Evolutionary conservation across 2,113 vertebrate genomes (phyloP).

Genomic region (Gymnobelideus leadbeateri): DNA sequence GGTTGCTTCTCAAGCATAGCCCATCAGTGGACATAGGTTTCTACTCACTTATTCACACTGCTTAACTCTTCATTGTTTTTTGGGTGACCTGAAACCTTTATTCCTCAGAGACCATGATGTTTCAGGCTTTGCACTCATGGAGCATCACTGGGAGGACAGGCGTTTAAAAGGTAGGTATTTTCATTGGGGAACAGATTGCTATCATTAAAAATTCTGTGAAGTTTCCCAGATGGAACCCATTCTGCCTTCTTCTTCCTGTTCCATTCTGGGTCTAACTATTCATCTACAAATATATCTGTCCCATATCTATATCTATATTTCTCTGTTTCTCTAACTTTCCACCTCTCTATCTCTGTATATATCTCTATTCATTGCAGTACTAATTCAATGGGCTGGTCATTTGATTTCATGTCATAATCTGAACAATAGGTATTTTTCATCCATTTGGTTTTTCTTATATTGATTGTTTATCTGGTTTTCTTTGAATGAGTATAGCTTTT

Average conservation of each 20-base stretch:
- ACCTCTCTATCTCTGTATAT: not conserved
- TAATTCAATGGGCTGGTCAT: not conserved
- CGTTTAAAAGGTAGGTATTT: not conserved
- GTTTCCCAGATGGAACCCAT: not conserved
- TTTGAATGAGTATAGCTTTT: not conserved
- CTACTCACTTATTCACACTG: not conserved
- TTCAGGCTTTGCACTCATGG: not conserved
- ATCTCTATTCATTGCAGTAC: not conserved
- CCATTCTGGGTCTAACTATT: not conserved
- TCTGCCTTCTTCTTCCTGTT: not conserved
- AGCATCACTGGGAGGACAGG: constrained; percentile 7
- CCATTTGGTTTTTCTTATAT: not conserved
- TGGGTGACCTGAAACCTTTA: not conserved
- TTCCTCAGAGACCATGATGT: not conserved
- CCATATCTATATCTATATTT: not conserved
- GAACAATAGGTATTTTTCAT: not conserved
- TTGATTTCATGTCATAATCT: not conserved
- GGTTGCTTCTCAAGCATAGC: not conserved
- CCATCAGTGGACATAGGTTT: not conserved
- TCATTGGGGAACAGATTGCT: not conserved
- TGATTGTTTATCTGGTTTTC: not conserved
- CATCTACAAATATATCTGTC: not conserved
- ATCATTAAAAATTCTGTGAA: not conserved
- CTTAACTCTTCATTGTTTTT: not conserved
- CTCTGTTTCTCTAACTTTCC: not conserved